A percentile compares a stretch with the other conserved stretches of the same genome.
These are phyloP conservation scores for Psix sp. DNA, from an alignment of 1,140 invertebrate genomes.

Conservation along the genomic window DNA sequence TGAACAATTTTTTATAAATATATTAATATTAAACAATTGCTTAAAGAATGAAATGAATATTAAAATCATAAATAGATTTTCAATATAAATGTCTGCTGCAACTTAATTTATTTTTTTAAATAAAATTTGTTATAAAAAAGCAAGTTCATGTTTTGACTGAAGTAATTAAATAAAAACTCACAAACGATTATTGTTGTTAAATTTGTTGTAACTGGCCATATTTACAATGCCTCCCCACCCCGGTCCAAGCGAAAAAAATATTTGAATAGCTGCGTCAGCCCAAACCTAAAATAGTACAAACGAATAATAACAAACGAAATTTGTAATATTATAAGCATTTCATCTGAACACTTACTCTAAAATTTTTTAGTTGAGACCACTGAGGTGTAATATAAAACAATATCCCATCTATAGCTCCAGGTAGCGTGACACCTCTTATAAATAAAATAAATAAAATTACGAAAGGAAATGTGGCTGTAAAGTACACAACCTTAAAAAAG, in stretches of 20 bases:
- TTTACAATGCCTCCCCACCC: constrained; percentile 94
- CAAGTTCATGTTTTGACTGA: too few species aligned
- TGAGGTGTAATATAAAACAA: constrained; percentile 90
- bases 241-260: constrained; percentile 94
- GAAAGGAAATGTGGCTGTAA: constrained; percentile 91
- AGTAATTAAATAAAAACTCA: constrained; percentile 74
- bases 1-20: too few species aligned
- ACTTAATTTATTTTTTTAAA: neutral
- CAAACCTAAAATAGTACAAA: constrained; percentile 83
- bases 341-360: constrained; percentile 75
- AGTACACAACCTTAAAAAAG: constrained; percentile 85
- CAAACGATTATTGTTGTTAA: constrained; percentile 90
- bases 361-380: constrained; percentile 83
- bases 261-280: constrained; percentile 93
- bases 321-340: neutral
- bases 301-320: neutral
- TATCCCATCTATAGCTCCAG: constrained; percentile 86
- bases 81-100: too few species aligned
- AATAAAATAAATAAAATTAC: constrained; percentile 85
- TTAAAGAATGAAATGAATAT: too few species aligned
- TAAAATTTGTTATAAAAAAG: neutral
- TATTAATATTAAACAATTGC: too few species aligned
- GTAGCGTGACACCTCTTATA: constrained; percentile 85
- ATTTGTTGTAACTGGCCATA: constrained; percentile 93
- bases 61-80: too few species aligned